Percentiles rank a stretch among this genome's conserved stretches.
These are phyloP conservation scores for Amiota mariae DNA, from an alignment of 2,888 invertebrate species.

Conservation along the genomic window DNA sequence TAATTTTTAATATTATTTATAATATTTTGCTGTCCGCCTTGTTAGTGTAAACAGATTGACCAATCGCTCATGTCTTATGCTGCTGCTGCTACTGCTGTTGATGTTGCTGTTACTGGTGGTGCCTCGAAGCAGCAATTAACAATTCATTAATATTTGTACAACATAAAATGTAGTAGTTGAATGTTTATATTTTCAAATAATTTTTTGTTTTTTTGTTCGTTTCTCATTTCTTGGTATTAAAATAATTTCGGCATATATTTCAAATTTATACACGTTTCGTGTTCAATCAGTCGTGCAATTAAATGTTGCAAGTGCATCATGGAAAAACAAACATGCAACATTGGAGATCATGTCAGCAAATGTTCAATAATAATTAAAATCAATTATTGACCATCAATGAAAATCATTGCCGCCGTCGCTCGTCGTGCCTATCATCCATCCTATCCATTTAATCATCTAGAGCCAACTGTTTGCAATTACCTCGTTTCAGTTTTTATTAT, in stretches of 20 bases:
- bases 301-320: too few species aligned
- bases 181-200: neutral
- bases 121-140: slow-evolving; percentile 40
- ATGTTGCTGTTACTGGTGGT: neutral
- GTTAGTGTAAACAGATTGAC: slow-evolving; percentile 51
- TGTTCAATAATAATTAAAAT: slow-evolving; percentile 38
- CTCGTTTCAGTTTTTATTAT: neutral
- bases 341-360: slow-evolving; percentile 34
- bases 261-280: neutral
- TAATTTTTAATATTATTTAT: neutral
- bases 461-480: neutral
- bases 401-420: neutral
- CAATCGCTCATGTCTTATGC: slow-evolving; percentile 36
- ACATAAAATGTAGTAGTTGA: slow-evolving; percentile 11
- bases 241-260: slow-evolving; percentile 17
- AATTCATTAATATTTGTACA: slow-evolving; percentile 45
- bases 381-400: slow-evolving; percentile 34
- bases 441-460: neutral
- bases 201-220: slow-evolving; percentile 6
- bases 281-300: too few species aligned
- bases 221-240: slow-evolving; percentile 15
- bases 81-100: too few species aligned
- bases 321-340: slow-evolving; percentile 1
- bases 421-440: neutral
- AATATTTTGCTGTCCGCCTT: slow-evolving; percentile 28